Conservation (phyloP, 2,113 vertebrate species). For the Progne subis region DNA sequence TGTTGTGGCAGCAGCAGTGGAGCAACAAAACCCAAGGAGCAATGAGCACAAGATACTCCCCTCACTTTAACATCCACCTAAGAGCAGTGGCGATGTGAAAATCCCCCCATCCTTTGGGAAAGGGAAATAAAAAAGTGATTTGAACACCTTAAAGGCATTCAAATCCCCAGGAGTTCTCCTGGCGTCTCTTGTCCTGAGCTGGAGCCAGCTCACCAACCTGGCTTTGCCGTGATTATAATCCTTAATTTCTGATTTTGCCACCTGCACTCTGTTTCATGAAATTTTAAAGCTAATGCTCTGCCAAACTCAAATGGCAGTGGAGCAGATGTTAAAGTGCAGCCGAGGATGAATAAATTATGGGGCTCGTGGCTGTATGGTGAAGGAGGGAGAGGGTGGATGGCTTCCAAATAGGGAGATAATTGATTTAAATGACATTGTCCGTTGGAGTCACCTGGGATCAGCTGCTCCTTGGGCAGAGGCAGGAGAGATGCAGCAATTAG, state of each 20-base stretch:
- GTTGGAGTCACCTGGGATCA: not conserved
- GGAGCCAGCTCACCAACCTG: fast-evolving
- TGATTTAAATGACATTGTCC: slow-evolving; percentile 45
- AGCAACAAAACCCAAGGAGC: not conserved
- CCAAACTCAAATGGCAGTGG: not conserved
- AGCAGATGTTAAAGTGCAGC: slow-evolving; percentile 54
- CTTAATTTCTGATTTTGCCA: not conserved
- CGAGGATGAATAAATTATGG: slow-evolving; percentile 50
- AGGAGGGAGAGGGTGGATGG: not conserved
- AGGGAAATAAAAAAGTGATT: not conserved
- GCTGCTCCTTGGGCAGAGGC: not conserved
- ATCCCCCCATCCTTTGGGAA: not conserved
- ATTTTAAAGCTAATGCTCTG: slow-evolving; percentile 51
- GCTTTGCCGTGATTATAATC: not conserved
- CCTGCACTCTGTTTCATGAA: slow-evolving; percentile 9
- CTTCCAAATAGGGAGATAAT: not conserved
- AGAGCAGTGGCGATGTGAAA: not conserved
- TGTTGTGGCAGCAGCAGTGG: not conserved
- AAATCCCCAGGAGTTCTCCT: not conserved
- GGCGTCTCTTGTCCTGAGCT: fast-evolving
- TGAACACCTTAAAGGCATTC: not conserved
- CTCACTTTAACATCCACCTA: not conserved
- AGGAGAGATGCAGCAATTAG: not conserved
- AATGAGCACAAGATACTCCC: not conserved
- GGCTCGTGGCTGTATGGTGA: not conserved